Base-by-base conservation (phyloP, 2,888 invertebrate species). In the Celastrina argiolus region DNA sequence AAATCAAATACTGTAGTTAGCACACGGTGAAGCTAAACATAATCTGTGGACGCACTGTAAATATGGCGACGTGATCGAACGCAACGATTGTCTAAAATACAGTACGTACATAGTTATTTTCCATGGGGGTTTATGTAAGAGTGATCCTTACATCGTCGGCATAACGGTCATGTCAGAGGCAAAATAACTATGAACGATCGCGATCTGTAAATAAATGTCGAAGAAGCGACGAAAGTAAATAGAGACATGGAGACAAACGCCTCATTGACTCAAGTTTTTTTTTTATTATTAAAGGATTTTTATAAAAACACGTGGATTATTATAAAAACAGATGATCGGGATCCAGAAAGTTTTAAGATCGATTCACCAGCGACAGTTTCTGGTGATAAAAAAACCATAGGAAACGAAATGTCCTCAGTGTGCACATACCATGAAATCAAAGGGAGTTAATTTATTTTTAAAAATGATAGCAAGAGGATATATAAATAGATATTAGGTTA, bases 41-140 rank as follows among this genome's bases (percentile, higher is more conserved):
- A 58, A 65, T 36, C 34, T 66, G 68, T 71, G 51, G 56, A 64
- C 66, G 10, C 22, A 67, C 56, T 65, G 73, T 78, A 80, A 82
- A 85, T 80, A 82, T 76, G 80, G 74, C 79, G 78, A 78, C 80
- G 83, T 79, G 84, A 85, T 85, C 81, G 86, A 86, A 67, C 83
- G 26, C 74, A 77, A 80, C 85, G 81, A 86, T 82, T 85, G 86
- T 82, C 78, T 80, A 51, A 51, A 51, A 51, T 26, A n/a, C n/a
- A n/a, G n/a, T n/a, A n/a, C n/a, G n/a, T n/a, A n/a, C n/a, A n/a
- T n/a, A n/a, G n/a, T n/a, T n/a, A n/a, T n/a, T n/a, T n/a, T n/a
- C n/a, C n/a, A n/a, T n/a, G n/a, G n/a, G n/a, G n/a, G n/a, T n/a
- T n/a, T n/a, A n/a, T n/a, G n/a, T n/a, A n/a, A n/a, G n/a, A n/a